Percentiles rank a stretch among this genome's conserved stretches.
Evolutionary conservation across 2,888 invertebrate genomes (phyloP).

Genomic region (Pseudococcus longispinus): DNA sequence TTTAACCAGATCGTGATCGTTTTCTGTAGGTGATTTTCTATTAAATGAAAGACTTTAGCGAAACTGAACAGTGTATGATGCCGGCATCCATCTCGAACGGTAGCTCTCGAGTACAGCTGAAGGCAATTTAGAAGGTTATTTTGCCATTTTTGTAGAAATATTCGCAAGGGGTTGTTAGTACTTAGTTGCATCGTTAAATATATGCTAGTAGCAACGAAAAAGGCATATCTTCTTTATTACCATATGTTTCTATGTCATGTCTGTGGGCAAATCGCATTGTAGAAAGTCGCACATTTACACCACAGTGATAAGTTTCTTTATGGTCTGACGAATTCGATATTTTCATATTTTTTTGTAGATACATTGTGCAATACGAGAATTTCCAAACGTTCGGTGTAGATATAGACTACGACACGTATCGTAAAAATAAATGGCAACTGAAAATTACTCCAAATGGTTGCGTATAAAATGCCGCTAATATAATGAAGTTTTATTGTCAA

Average conservation of each 20-base stretch:
- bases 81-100: background rate
- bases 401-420: no score
- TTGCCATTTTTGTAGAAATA: background rate
- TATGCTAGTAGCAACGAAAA: background rate
- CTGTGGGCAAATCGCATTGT: background rate
- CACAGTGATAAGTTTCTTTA: background rate
- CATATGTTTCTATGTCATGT: background rate
- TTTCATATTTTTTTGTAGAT: background rate
- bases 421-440: background rate
- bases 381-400: background rate
- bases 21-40: background rate
- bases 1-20: background rate
- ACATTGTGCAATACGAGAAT: background rate
- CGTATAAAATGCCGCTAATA: background rate
- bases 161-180: background rate
- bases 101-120: background rate
- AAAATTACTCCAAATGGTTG: background rate
- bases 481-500: background rate
- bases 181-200: background rate
- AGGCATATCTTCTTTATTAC: background rate
- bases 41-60: background rate
- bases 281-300: background rate
- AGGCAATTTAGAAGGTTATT: background rate
- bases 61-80: background rate
- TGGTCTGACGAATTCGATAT: background rate